phyloP scores from a whole-genome alignment of 2,888 invertebrate genomes.

The Allacma fusca region DNA sequence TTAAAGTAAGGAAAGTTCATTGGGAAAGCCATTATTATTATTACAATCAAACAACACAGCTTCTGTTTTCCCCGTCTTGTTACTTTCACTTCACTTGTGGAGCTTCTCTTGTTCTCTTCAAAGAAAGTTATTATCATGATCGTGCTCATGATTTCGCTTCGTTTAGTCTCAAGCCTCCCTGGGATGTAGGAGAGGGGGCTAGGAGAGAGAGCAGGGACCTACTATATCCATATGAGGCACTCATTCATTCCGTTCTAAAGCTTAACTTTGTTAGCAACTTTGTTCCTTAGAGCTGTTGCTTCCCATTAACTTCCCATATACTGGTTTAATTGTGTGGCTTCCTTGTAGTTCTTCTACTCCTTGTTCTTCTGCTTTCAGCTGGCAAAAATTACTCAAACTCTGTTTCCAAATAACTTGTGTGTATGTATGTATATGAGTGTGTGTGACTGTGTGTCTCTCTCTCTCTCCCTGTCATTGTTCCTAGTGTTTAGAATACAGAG shows the following conservation, averaged over 20 bases:
- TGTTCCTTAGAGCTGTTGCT: neutral
- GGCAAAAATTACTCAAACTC: neutral
- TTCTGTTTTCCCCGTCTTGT: slow-evolving; percentile 29
- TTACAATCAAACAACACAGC: slow-evolving; percentile 30
- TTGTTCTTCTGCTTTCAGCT: neutral
- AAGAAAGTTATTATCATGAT: slow-evolving; percentile 5
- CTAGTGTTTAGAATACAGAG: no score
- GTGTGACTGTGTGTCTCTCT: no score
- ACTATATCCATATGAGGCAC: no score
- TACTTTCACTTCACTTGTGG: slow-evolving; percentile 33
- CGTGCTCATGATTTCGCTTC: slow-evolving; percentile 16
- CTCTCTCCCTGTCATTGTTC: no score
- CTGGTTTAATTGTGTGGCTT: slow-evolving; percentile 7
- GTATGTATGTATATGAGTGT: neutral
- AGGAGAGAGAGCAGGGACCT: no score
- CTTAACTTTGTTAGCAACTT: slow-evolving; percentile 12
- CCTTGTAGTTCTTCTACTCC: neutral
- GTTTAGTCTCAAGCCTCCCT: neutral
- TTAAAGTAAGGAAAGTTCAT: neutral
- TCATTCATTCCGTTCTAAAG: slow-evolving; percentile 9
- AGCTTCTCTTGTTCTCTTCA: slow-evolving; percentile 16
- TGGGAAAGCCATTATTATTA: slow-evolving; percentile 25
- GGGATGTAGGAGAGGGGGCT: no score
- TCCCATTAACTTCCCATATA: slow-evolving; percentile 5
- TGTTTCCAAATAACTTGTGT: neutral